phyloP scores from a whole-genome alignment of 1,140 invertebrate species.

The Fopius arisanus region DNA sequence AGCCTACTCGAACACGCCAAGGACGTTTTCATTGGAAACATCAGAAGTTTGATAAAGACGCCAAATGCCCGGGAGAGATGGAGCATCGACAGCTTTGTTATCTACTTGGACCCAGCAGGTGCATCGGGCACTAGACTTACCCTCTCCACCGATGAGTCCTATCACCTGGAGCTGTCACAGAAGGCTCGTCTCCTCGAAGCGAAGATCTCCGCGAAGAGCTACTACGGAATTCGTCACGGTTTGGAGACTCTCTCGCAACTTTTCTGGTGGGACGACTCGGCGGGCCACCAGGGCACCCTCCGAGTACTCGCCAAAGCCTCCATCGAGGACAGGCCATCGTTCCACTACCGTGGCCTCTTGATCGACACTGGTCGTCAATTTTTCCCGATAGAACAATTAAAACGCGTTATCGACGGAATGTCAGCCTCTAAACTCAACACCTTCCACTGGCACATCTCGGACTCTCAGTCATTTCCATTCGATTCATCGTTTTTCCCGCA shows the following conservation, averaged over 20 bases:
- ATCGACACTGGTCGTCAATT: conserved; percentile 82
- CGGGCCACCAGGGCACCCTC: conserved; percentile 68
- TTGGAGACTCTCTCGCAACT: conserved; percentile 82
- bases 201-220: conserved; percentile 73
- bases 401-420: conserved; percentile 81
- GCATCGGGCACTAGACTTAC: conserved; percentile 61
- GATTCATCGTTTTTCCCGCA: conserved; percentile 77
- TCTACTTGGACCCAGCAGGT: conserved; percentile 51
- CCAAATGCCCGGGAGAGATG: conserved; percentile 52
- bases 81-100: conserved; percentile 50
- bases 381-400: conserved; percentile 71
- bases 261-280: conserved; percentile 77
- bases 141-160: conserved; percentile 78
- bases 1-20: conserved; percentile 61
- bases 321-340: conserved; percentile 76
- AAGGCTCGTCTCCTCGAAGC: conserved; percentile 66
- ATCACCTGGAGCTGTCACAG: conserved; percentile 69
- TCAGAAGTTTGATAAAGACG: conserved; percentile 52
- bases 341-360: conserved; percentile 75
- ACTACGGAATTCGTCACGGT: conserved; percentile 80
- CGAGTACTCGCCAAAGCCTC: conserved; percentile 62
- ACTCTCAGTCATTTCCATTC: conserved; percentile 86
- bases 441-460: conserved; percentile 87
- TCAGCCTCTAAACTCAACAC: conserved; percentile 84
- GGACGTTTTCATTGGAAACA: conserved; percentile 58